Base-by-base conservation (phyloP, 2,888 invertebrate genomes). In the Melinopterus prodromus region DNA sequence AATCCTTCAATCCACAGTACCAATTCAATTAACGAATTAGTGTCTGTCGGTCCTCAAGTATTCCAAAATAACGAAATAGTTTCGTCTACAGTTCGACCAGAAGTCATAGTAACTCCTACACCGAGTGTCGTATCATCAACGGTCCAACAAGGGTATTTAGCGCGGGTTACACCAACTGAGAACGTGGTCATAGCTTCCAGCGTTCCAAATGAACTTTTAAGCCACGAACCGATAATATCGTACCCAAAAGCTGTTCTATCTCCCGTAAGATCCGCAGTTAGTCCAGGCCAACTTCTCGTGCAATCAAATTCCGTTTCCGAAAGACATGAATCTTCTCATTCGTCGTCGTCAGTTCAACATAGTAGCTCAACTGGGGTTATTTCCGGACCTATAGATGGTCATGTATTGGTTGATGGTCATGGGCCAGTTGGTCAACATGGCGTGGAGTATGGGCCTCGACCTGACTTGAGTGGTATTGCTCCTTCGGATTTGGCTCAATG, bases 401-500 rank as follows among this genome's bases (percentile, higher is more conserved):
- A 53, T 53, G 53, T 53, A 53, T 1, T 53, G 12, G 53, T 53
- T 53, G 53, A 4, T 53, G 53, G 53, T 53, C 53, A 12, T 53
- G 53, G 38, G 6, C 38, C 38, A 38, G 38, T 6, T 38, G 6
- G 53, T 53, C 53, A 2, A 12, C 53, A 53, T 1, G 53, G 9
- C 2, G 53, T 53, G 12, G 53, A 12, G 12, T 53, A 53, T 53
- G 53, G 53, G 5, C 53, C 53, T 53, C 53, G 5, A 3, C 53
- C 53, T 9, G 53, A 6, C 12, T 12, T 53, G 12, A 53, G 53
- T 53, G 77, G 77, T 26, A 35, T 77, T 37, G 26, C 76, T 6
- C 36, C 77, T 2, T 70, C 74, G n/a, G 77, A 79, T 77, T 79
- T 77, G 6, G 14, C 79, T 16, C 79, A 80, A 72, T 80, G 77